Evolutionary conservation across 2,113 vertebrate species (phyloP).

Genomic region (Phaethornis superciliosus): DNA sequence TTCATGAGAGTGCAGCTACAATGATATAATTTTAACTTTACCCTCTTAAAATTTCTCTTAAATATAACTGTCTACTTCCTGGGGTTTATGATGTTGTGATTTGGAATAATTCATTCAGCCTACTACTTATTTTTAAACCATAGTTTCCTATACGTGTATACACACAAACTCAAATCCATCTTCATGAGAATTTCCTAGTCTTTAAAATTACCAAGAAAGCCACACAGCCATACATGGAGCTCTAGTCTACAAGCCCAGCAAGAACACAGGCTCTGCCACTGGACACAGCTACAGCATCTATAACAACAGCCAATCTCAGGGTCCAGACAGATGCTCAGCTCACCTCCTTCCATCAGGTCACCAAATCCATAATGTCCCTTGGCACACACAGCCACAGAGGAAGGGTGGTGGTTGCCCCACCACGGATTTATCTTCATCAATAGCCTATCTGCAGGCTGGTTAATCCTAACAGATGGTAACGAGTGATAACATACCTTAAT

Average conservation of each 20-base stretch:
- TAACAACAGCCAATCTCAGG: background rate
- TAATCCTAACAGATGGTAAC: background rate
- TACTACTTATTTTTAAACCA: slow-evolving; percentile 9
- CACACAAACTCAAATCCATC: background rate
- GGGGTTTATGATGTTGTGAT: background rate
- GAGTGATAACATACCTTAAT: background rate
- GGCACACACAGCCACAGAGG: background rate
- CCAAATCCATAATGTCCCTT: too few relatives aligned
- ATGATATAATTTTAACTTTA: slow-evolving; percentile 6
- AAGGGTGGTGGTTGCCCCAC: background rate
- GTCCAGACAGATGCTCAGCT: fast-evolving
- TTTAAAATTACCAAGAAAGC: background rate
- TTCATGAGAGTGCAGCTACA: background rate
- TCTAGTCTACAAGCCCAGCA: background rate
- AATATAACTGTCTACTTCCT: background rate
- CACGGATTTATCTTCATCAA: background rate
- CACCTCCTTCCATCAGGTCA: background rate
- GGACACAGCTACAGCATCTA: fast-evolving
- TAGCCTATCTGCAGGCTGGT: background rate
- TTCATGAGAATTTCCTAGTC: background rate
- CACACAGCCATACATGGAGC: background rate
- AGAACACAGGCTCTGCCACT: background rate
- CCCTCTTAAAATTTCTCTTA: background rate
- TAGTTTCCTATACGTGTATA: background rate
- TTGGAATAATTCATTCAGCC: background rate